A percentile compares a stretch with the other conserved stretches of the same genome.
phyloP scores from a whole-genome alignment of 2,113 vertebrate genomes.

The Oncorhynchus clarkii region DNA sequence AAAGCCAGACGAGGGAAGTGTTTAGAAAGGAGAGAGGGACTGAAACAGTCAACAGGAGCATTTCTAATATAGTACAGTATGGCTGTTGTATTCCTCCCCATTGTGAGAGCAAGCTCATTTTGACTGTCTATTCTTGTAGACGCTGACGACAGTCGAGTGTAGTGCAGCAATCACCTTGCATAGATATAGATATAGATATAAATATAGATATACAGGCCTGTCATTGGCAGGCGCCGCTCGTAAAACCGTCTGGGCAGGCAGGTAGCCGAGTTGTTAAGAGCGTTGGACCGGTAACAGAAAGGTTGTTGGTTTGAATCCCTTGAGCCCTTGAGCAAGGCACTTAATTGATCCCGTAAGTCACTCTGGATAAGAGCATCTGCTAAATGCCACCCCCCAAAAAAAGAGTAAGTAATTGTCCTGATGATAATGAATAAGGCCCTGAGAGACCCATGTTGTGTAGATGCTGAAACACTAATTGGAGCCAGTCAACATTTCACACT shows the following conservation, averaged over 20 bases:
- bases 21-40: constrained; percentile 17
- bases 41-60: constrained; percentile 28
- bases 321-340: no score
- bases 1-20: constrained; percentile 51
- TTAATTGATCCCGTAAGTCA: no score
- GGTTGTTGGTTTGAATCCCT: no score
- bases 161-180: no score
- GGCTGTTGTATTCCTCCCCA: not conserved
- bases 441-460: constrained; percentile 39
- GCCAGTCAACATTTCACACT: constrained; percentile 56
- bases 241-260: not conserved
- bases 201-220: no score
- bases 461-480: constrained; percentile 55
- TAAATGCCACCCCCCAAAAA: not conserved
- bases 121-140: constrained; percentile 8
- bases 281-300: no score
- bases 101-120: not conserved
- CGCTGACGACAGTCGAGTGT: not conserved
- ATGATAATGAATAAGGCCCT: constrained; percentile 12
- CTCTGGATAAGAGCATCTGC: no score
- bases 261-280: no score
- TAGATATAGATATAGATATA: no score
- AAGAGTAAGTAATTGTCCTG: constrained; percentile 32
- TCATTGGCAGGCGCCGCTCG: not conserved
- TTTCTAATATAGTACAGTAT: constrained; percentile 24